phyloP scores from a whole-genome alignment of 2,888 invertebrate genomes.

The Elgonia sp. region DNA sequence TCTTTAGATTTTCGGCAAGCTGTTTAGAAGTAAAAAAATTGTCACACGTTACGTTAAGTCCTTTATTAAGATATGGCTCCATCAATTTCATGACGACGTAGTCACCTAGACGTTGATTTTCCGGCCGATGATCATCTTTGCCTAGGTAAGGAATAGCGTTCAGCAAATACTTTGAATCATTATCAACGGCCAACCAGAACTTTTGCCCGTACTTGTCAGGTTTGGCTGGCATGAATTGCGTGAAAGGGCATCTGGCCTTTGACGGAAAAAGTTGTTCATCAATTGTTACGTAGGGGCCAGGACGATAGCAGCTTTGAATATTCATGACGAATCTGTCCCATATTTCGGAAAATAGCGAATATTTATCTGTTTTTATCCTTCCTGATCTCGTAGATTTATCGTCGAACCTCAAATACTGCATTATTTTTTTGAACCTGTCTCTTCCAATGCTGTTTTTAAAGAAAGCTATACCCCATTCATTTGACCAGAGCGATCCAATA shows the following conservation, averaged over 20 bases:
- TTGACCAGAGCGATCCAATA: slow-evolving; percentile 41
- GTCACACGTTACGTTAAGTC: slow-evolving; percentile 39
- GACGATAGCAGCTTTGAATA: slow-evolving; percentile 60
- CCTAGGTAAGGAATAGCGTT: slow-evolving; percentile 68
- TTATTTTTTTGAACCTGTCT: slow-evolving; percentile 17
- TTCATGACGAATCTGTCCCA: slow-evolving; percentile 68
- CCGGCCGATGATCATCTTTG: slow-evolving; percentile 43
- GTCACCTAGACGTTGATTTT: neutral
- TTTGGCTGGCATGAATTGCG: slow-evolving; percentile 66
- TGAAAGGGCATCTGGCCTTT: slow-evolving; percentile 72
- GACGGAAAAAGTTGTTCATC: slow-evolving; percentile 80
- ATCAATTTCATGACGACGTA: slow-evolving; percentile 33
- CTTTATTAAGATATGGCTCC: slow-evolving; percentile 38
- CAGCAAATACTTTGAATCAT: slow-evolving; percentile 64
- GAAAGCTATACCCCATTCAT: slow-evolving; percentile 34
- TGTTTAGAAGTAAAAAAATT: slow-evolving; percentile 39
- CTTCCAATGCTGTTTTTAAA: slow-evolving; percentile 28
- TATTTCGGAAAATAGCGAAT: slow-evolving; percentile 55
- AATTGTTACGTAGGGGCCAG: slow-evolving; percentile 53
- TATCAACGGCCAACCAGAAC: slow-evolving; percentile 74
- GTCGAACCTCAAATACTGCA: slow-evolving; percentile 35
- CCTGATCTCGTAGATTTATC: slow-evolving; percentile 29
- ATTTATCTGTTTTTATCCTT: slow-evolving; percentile 26
- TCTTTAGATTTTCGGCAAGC: slow-evolving; percentile 30
- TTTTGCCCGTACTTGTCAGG: slow-evolving; percentile 79